Evolutionary conservation across 2,113 vertebrate genomes (phyloP), one percentile per base, ranked within the genome.

Genomic region (Apus apus): DNA sequence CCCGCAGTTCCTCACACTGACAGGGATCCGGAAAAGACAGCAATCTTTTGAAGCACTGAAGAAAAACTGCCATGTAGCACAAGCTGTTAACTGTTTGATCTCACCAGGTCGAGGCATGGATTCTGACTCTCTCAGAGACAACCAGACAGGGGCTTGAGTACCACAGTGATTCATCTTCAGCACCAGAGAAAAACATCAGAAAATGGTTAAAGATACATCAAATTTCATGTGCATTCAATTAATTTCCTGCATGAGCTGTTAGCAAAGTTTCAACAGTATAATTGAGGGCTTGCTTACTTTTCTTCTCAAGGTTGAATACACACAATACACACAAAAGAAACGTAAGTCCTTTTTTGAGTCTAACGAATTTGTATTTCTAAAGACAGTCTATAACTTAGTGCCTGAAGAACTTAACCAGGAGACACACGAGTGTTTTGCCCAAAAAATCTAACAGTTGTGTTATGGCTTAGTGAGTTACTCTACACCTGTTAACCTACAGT

Each of bases 121-220:
- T 94, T 99, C 98, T 1, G 98, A 98, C 3, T 98, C 98, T 14
- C 88, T 92, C 93, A 99, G 97, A 54, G 98, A 99, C 54, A 99
- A 95, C 99, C 99, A 99, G 26, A 99, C 97, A 1, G 99, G 99
- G 29, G 98, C 99, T 96, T 99, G 99, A 22, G 99, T 99, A 67
- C 98, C 99, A 91, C 99, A 99, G 89, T 95, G 98, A 96, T 99
- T 99, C 95, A 99, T 97, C 99, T 99, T 97, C 81, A 79, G 57
- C 57, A 82, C 22, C 61, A 78, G 48, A 87, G 67, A 85, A 95
- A 93, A 91, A 80, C 43, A 84, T 6, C 40, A 91, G 50, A 85
- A 96, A 91, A 81, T 17, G 13, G 54, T 97, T 91, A 93, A 77
- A 26, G 38, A 22, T 54, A 2, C 15, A 54, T 51, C 50, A 68